A percentile compares a stretch with the other conserved stretches of the same genome.
phyloP scores from a whole-genome alignment of 1,140 invertebrate genomes.

The Drosophila sturtevanti region DNA sequence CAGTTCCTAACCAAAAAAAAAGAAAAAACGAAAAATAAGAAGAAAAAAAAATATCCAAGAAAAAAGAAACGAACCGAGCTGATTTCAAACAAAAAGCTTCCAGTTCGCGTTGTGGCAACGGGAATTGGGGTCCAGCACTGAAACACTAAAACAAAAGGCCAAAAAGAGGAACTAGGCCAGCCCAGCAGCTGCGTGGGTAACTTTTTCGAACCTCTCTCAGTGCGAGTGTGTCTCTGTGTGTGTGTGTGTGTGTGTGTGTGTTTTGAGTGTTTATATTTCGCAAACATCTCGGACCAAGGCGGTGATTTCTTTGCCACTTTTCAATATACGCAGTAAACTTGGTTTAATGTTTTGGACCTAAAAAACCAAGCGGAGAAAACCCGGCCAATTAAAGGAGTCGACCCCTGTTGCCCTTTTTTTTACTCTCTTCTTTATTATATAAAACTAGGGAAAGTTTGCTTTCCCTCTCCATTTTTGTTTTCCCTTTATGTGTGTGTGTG shows the following conservation, averaged over 20 bases:
- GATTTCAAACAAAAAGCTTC: conserved; percentile 68
- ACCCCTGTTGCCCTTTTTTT: conserved; percentile 17
- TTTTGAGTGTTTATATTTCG: conserved; percentile 55
- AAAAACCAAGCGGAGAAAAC: conserved; percentile 25
- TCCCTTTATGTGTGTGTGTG: no score
- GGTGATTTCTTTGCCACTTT: conserved; percentile 70
- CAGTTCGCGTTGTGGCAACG: conserved; percentile 51
- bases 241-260: conserved; percentile 27
- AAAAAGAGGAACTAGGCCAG: conserved; percentile 59
- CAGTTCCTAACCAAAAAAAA: conserved; percentile 29
- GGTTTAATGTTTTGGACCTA: conserved; percentile 56
- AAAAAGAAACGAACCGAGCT: conserved; percentile 45
- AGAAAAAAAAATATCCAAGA: conserved; percentile 2
- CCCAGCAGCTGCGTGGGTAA: conserved; percentile 67
- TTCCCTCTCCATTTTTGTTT: conserved; percentile 14
- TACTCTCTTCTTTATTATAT: not conserved
- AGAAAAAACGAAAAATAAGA: conserved; percentile 43
- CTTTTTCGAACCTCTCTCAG: not conserved
- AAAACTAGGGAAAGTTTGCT: not conserved
- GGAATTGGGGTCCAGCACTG: conserved; percentile 43
- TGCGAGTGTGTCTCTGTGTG: conserved; percentile 4
- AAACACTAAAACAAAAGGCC: conserved; percentile 60
- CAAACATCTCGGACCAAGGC: conserved; percentile 29
- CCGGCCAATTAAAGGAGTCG: conserved; percentile 66
- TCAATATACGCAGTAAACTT: conserved; percentile 51